Evolutionary conservation across 2,113 vertebrate species (phyloP), one percentile per base, ranked within the genome.

Genomic region (Eubucco bourcierii): DNA sequence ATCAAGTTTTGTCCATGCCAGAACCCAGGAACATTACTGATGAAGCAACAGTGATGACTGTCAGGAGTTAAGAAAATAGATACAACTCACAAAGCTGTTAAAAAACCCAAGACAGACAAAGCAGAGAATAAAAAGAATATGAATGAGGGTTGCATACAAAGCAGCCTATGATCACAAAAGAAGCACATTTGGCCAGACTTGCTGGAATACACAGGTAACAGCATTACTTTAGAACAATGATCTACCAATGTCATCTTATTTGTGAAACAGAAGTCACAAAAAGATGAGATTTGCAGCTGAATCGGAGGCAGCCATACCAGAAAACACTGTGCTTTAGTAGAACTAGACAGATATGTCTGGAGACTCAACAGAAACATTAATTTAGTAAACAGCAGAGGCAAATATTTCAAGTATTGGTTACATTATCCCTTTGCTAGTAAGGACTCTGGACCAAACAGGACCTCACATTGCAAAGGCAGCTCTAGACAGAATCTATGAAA

Each of bases 121-220:
- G n/a, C 74, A 63, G 17, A 8, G 67, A 91, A 78, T 61, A 86
- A 88, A 89, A 88, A 39, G 20, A 46, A 47, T 18, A 33, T 18
- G 47, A 87, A 60, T 10, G 31, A 92, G 23, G 41, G 18, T 13
- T 81, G 16, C 34, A 20, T 68, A 88, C 70, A 67, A 81, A 72
- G 53, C 4, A 74, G 60, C 39, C 74, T 60, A 60, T 1, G 0
- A 58, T 92, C 75, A 76, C 66, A 80, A 59, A 84, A 78, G 92
- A 92, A 95, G 76, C 64, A 67, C 47, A 47, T 41, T 94, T 93
- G 79, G 92, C 83, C 83, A 95, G 90, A 91, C 84, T 82, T 89
- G 52, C 52, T 87, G 81, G 79, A 95, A 88, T 27, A 55, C 53
- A 75, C 4, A 58, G 52, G 41, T 34, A 92, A 81, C 10, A n/a